phyloP scores from a whole-genome alignment of 2,888 invertebrate genomes.

The Loripinus fragilis region DNA sequence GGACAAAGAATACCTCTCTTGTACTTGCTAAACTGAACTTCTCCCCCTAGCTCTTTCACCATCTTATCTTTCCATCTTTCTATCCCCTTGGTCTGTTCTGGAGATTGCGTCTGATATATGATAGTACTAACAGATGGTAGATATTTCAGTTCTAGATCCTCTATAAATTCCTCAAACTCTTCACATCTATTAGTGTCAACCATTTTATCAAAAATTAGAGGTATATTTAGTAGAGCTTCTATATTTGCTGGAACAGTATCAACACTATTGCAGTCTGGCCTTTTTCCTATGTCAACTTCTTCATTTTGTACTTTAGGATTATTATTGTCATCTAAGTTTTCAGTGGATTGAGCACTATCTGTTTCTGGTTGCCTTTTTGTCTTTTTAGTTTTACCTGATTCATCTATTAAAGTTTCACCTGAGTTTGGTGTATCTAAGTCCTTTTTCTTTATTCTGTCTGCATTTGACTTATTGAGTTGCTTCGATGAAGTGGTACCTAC shows the following conservation, averaged over 20 bases:
- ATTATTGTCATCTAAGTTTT: background rate
- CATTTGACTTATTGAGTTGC: background rate
- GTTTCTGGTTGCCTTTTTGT: background rate
- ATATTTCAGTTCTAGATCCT: conserved; percentile 52
- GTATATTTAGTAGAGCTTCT: conserved; percentile 41
- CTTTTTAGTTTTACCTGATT: background rate
- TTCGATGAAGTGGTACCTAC: background rate
- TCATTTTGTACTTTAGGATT: background rate
- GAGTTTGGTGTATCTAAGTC: background rate
- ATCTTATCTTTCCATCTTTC: conserved; percentile 89
- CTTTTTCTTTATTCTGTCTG: background rate
- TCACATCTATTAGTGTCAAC: conserved; percentile 20
- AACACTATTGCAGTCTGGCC: background rate
- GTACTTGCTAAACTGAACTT: conserved; percentile 87
- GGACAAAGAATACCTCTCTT: conserved; percentile 88
- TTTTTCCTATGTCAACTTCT: background rate
- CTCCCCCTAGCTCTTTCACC: conserved; percentile 89
- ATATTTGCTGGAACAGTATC: conserved; percentile 42
- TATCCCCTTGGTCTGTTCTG: conserved; percentile 86
- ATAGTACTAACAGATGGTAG: conserved; percentile 86
- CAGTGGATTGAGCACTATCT: background rate
- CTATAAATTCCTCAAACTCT: conserved; percentile 60
- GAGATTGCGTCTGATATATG: conserved; percentile 88
- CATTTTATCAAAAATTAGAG: conserved; percentile 27
- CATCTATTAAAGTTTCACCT: too few species aligned